These are phyloP conservation scores for Halocynthia roretzi DNA, from an alignment of 23 tunicate genomes.

Conservation along the genomic window DNA sequence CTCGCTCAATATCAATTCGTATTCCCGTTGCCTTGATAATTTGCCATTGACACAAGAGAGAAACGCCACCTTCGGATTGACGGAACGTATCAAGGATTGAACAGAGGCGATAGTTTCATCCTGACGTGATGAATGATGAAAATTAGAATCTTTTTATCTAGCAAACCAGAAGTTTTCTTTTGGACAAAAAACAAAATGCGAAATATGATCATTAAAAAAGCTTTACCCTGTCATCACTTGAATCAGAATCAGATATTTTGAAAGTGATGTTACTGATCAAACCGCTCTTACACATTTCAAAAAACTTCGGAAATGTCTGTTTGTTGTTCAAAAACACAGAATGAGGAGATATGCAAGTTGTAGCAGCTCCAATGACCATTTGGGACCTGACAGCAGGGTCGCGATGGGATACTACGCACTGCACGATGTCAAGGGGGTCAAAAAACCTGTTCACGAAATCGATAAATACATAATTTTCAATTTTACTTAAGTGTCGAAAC, in stretches of 20 bases:
- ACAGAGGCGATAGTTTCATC: constrained; percentile 44
- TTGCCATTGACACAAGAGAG: constrained; percentile 53
- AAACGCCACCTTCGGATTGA: constrained; percentile 69
- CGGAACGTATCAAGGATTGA: constrained; percentile 47
- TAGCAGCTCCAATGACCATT: constrained; percentile 57
- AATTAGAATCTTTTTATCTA: too few species aligned
- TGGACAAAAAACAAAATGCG: too few species aligned
- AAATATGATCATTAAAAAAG: too few species aligned
- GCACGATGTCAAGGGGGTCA: constrained; percentile 37
- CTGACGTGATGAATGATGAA: background rate
- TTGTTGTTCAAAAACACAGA: constrained; percentile 21
- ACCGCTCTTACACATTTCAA: constrained; percentile 56
- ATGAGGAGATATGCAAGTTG: constrained; percentile 54
- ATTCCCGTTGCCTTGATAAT: constrained; percentile 47
- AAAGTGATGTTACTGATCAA: constrained; percentile 45
- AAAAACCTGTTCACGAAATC: constrained; percentile 32
- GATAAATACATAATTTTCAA: background rate
- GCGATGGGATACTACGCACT: constrained; percentile 44
- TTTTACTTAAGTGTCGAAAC: background rate
- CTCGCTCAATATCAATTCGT: constrained; percentile 68
- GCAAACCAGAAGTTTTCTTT: too few species aligned
- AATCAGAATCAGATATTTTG: constrained; percentile 13
- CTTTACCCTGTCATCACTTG: too few species aligned
- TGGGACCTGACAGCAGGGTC: constrained; percentile 30
- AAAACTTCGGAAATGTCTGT: constrained; percentile 30